A percentile compares a stretch with the other conserved stretches of the same genome.
Evolutionary conservation across 1,140 invertebrate genomes (phyloP).

Genomic region (Papilio polytes): DNA sequence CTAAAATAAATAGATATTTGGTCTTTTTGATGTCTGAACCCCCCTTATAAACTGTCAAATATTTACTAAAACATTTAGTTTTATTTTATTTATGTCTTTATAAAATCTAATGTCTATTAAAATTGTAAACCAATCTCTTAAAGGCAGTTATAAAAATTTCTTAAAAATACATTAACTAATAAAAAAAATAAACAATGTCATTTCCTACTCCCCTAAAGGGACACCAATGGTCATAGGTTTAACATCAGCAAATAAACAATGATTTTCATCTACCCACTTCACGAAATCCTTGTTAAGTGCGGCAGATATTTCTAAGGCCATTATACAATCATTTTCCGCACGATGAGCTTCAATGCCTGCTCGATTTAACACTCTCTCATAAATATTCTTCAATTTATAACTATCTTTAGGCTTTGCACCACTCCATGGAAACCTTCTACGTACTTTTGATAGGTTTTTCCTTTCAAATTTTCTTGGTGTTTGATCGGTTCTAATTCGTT

Average conservation of each 20-base stretch:
- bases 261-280: conserved; percentile 58
- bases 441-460: conserved; percentile 40
- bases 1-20: too few species aligned
- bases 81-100: neutral
- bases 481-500: neutral
- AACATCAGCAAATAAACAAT: conserved; percentile 53
- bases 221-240: conserved; percentile 61
- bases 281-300: conserved; percentile 52
- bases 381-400: conserved; percentile 82
- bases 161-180: too few species aligned
- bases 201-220: conserved; percentile 38
- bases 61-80: neutral
- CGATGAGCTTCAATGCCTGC: conserved; percentile 54
- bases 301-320: conserved; percentile 48
- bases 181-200: too few species aligned
- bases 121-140: too few species aligned
- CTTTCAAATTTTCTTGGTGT: conserved; percentile 39
- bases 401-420: conserved; percentile 53
- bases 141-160: too few species aligned
- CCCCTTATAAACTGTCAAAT: neutral
- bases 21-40: too few species aligned
- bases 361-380: conserved; percentile 50
- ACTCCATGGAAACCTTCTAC: conserved; percentile 55
- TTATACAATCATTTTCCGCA: conserved; percentile 57
- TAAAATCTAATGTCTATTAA: neutral